phyloP scores from a whole-genome alignment of 2,888 invertebrate genomes.

The Phytoseiulus persimilis region DNA sequence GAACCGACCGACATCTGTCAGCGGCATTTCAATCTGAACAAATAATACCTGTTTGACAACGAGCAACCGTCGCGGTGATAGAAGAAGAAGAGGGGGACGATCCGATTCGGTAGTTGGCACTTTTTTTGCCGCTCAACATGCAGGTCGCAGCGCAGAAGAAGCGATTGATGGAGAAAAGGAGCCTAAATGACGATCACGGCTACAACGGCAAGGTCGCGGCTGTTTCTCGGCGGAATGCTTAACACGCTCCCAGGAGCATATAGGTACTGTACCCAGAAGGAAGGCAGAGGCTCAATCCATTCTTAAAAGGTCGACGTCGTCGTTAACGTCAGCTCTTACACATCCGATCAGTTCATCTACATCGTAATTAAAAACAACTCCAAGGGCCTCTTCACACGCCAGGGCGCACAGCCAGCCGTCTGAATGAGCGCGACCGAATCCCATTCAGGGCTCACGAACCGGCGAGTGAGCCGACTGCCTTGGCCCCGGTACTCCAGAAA shows the following conservation, averaged over 20 bases:
- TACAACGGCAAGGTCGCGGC: not conserved
- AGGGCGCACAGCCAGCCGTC: not conserved
- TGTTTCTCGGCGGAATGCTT: not conserved
- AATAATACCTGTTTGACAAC: no score
- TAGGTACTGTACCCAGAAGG: not conserved
- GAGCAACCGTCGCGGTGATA: no score
- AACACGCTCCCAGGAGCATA: not conserved
- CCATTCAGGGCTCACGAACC: not conserved
- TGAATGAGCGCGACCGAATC: not conserved
- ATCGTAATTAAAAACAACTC: not conserved
- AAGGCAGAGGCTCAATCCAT: not conserved
- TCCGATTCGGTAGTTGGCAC: no score
- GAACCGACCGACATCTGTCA: no score
- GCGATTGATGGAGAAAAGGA: no score
- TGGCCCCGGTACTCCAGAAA: not conserved
- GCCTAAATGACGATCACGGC: not conserved
- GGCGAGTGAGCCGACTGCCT: not conserved
- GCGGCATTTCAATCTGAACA: no score
- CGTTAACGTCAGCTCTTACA: not conserved
- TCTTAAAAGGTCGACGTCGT: not conserved
- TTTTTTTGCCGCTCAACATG: no score
- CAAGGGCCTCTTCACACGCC: not conserved
- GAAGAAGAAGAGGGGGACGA: no score
- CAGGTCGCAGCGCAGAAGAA: no score
- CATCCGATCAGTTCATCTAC: conserved; percentile 5